Evolutionary conservation across 2,113 vertebrate genomes (phyloP), one percentile per base, ranked within the genome.

Genomic region (Tenebrosternarchus preto): DNA sequence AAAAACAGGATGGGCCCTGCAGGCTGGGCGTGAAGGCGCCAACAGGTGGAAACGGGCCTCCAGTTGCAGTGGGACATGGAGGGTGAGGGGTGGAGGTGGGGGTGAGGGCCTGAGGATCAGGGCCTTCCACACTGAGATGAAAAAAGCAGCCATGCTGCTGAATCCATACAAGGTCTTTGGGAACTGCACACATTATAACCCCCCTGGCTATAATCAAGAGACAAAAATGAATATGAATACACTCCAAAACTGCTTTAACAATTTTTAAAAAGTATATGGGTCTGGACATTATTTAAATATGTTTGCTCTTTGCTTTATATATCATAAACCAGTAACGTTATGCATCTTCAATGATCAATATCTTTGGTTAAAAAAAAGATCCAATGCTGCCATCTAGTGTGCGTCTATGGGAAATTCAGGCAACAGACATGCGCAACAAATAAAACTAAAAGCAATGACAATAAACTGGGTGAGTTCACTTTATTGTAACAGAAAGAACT

Each of bases 401-500:
- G 2, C 7, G 24, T 20, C 64, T 56, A 17, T 7, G n/a, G 53
- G 27, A 50, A 59, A 20, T 16, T 20, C 27, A 8, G 7, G 11
- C 17, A 33, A 39, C 76, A 43, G 20, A 46, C 2, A 15, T 36
- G 36, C 46, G 36, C 25, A 0, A 22, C 25, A 8, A 24, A 67
- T 20, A n/a, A 16, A 73, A 57, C 8, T 5, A 25, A 67, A 31
- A 0, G 4, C 19, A 59, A 9, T 16, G 5, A 46, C 50, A 27
- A 0, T 59, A 57, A 31, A 12, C 76, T 25, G 66, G 66, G 74
- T 82, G 64, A 82, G 83, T 80, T 77, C 72, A 80, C 59, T 86
- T 86, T 86, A 86, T 80, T 86, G 56, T 60, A 82, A 78, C 63
- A 80, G 73, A 31, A 53, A 56, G 46, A 39, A 25, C 60, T 74